These are phyloP conservation scores for Malurus melanocephalus DNA, from an alignment of 2,113 vertebrate species.

Conservation along the genomic window DNA sequence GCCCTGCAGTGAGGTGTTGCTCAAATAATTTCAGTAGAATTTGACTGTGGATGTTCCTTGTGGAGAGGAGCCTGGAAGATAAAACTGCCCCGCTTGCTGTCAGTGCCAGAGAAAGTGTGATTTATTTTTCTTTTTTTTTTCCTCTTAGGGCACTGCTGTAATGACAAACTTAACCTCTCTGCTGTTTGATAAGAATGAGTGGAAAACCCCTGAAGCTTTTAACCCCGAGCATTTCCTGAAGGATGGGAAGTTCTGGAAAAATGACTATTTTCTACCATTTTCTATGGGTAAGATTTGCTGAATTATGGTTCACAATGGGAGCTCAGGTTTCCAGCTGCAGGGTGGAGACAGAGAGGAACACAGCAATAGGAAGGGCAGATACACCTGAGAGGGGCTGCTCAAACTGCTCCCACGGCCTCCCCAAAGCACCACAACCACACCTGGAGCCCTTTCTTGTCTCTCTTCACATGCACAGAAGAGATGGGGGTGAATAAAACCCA, in stretches of 20 bases:
- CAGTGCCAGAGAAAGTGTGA: background rate
- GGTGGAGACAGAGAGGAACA: background rate
- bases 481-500: background rate
- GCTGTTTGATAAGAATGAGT: slow-evolving; percentile 78
- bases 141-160: slow-evolving; percentile 64
- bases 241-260: slow-evolving; percentile 77
- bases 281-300: slow-evolving; percentile 72
- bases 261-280: slow-evolving; percentile 81
- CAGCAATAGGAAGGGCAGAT: background rate
- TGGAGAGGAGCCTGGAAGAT: background rate
- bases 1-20: fast-evolving
- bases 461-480: background rate
- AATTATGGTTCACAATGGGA: background rate
- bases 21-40: background rate
- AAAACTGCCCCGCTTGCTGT: background rate
- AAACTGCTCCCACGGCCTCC: fast-evolving
- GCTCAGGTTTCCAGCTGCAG: background rate
- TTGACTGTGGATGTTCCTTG: background rate
- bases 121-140: background rate
- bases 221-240: slow-evolving; percentile 86
- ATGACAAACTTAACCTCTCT: slow-evolving; percentile 65
- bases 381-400: fast-evolving
- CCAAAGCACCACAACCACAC: background rate
- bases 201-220: slow-evolving; percentile 77
- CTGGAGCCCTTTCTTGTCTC: background rate